Conservation (phyloP, 2,113 vertebrate species). For the Mus spicilegus region DNA sequence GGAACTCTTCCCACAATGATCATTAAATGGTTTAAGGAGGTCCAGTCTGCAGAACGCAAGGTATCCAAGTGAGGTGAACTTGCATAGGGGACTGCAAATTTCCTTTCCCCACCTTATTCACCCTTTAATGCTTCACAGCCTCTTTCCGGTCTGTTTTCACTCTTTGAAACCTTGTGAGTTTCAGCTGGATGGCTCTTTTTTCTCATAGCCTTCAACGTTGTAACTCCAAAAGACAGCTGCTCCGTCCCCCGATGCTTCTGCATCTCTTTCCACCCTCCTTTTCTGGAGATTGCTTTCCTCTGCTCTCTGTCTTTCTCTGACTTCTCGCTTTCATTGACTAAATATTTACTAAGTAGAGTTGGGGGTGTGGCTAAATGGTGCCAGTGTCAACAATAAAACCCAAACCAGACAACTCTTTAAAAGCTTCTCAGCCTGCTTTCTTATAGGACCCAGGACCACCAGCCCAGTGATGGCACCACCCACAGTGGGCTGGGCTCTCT, state of each 20-base stretch:
- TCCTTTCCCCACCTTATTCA: background rate
- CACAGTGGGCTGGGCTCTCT: background rate
- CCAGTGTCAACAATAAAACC: background rate
- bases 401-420: background rate
- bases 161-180: conserved; percentile 17
- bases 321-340: background rate
- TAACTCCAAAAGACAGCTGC: conserved; percentile 20
- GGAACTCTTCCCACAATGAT: background rate
- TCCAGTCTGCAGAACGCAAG: background rate
- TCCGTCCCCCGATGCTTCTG: background rate
- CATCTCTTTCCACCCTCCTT: background rate
- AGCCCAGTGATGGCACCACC: background rate
- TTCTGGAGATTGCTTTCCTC: background rate
- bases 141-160: background rate
- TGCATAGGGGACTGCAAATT: background rate
- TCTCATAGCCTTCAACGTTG: background rate
- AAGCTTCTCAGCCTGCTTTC: background rate
- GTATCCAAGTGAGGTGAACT: background rate
- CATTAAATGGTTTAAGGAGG: background rate
- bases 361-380: background rate
- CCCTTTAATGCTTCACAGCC: background rate
- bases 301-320: too few relatives aligned
- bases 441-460: background rate
- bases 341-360: background rate
- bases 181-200: background rate